Conservation (phyloP, 2,888 invertebrate genomes). For the Temnothorax ravouxi region DNA sequence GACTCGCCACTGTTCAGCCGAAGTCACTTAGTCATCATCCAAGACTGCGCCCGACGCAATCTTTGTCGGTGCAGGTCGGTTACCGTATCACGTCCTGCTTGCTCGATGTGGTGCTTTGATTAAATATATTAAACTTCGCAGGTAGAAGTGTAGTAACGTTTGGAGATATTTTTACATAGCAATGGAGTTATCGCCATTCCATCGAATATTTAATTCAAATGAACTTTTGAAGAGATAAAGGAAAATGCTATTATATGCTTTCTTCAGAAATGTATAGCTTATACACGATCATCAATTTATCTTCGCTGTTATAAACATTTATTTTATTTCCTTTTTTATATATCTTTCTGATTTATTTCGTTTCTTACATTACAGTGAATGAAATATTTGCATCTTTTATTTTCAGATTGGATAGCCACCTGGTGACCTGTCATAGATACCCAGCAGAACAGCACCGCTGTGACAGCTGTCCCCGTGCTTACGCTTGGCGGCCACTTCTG, state of each 20-base stretch:
- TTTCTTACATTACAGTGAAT: background rate
- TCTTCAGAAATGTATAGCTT: background rate
- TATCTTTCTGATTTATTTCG: background rate
- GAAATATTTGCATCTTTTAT: background rate
- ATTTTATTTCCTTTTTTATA: background rate
- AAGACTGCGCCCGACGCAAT: conserved; percentile 71
- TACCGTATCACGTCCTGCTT: conserved; percentile 14
- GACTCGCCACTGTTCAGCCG: conserved; percentile 65
- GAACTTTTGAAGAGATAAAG: background rate
- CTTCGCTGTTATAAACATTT: background rate
- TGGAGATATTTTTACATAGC: background rate
- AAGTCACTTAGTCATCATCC: conserved; percentile 80
- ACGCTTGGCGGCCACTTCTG: conserved; percentile 93
- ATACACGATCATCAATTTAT: background rate
- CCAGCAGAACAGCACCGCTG: conserved; percentile 93
- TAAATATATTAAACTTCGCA: conserved; percentile 12
- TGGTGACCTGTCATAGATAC: conserved; percentile 93
- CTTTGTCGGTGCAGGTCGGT: conserved; percentile 62
- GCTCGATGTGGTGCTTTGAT: conserved; percentile 19
- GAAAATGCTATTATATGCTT: background rate
- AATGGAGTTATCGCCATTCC: background rate
- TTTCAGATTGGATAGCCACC: conserved; percentile 94
- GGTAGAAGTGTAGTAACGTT: background rate
- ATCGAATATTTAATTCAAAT: background rate
- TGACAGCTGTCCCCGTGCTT: conserved; percentile 94